Conservation (phyloP, 2,888 invertebrate species). For the Pediacus dermestoides region DNA sequence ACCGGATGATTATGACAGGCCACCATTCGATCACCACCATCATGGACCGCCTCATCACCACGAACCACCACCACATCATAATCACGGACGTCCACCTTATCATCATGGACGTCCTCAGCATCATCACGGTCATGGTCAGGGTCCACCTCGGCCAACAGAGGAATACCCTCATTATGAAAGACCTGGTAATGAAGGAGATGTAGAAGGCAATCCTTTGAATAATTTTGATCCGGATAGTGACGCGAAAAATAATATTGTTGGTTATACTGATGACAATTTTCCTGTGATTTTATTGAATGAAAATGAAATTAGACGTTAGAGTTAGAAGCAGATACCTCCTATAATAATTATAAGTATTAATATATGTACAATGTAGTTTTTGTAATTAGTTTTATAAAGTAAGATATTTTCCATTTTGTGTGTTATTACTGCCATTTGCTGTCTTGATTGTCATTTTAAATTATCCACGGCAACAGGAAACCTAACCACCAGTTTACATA, state of each 20-base stretch:
- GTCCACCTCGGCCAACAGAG: not conserved
- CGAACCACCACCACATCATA: constrained; percentile 2
- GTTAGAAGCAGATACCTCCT: too few relatives aligned
- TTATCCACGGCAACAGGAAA: too few relatives aligned
- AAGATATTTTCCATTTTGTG: too few relatives aligned
- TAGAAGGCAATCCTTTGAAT: constrained; percentile 6
- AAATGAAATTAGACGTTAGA: constrained; percentile 31
- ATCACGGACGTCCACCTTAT: not conserved
- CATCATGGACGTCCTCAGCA: constrained; percentile 1
- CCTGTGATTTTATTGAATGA: constrained; percentile 31
- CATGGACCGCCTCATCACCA: constrained; percentile 6
- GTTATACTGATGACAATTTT: constrained; percentile 27
- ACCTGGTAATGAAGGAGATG: constrained; percentile 9
- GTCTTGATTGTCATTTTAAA: too few relatives aligned
- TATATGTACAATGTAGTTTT: too few relatives aligned
- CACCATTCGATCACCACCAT: constrained; percentile 6
- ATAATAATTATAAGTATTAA: too few relatives aligned
- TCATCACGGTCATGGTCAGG: not conserved
- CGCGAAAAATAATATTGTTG: constrained; percentile 20
- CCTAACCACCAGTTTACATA: too few relatives aligned
- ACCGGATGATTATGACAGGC: too few relatives aligned
- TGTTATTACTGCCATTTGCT: too few relatives aligned
- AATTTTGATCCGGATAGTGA: too few relatives aligned
- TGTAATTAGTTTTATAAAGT: too few relatives aligned
- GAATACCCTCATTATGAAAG: constrained; percentile 3